Conservation (phyloP, 2,888 invertebrate species). For the Drosophila siamana region DNA sequence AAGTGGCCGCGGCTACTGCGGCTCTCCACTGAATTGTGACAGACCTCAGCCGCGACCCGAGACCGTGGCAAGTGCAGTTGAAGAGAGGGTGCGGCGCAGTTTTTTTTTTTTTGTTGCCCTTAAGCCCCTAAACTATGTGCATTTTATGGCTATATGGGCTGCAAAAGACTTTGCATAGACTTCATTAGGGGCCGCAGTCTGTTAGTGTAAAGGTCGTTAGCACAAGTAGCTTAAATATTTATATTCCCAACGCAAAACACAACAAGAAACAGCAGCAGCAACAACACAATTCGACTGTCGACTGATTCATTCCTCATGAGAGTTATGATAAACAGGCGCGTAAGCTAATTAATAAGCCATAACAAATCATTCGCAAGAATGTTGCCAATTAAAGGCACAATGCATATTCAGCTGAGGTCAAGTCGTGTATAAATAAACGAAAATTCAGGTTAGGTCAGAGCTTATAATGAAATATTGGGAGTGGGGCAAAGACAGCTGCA, state of each 20-base stretch:
- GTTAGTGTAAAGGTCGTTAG: conserved; percentile 60
- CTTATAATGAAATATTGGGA: neutral
- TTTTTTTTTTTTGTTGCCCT: conserved; percentile 4
- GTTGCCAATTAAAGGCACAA: conserved; percentile 15
- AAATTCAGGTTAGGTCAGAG: neutral
- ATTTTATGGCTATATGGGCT: conserved; percentile 63
- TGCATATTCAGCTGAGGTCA: neutral
- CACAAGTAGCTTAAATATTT: conserved; percentile 49
- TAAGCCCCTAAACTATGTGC: conserved; percentile 74
- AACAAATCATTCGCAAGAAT: conserved; percentile 42
- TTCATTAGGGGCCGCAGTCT: conserved; percentile 64
- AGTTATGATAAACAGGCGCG: conserved; percentile 35
- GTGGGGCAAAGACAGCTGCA: neutral
- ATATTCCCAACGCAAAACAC: neutral
- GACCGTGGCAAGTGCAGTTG: conserved; percentile 62
- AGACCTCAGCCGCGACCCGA: no score
- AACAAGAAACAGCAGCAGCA: neutral
- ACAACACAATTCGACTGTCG: neutral
- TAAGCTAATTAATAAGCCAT: conserved; percentile 45
- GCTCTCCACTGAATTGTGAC: conserved; percentile 37
- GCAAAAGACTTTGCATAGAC: conserved; percentile 33
- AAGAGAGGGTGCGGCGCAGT: conserved; percentile 52
- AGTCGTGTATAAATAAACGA: conserved; percentile 4
- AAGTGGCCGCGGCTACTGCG: conserved; percentile 75
- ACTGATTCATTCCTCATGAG: conserved; percentile 32